phyloP scores from a whole-genome alignment of 2,888 invertebrate genomes.

The Gortyna flavago region DNA sequence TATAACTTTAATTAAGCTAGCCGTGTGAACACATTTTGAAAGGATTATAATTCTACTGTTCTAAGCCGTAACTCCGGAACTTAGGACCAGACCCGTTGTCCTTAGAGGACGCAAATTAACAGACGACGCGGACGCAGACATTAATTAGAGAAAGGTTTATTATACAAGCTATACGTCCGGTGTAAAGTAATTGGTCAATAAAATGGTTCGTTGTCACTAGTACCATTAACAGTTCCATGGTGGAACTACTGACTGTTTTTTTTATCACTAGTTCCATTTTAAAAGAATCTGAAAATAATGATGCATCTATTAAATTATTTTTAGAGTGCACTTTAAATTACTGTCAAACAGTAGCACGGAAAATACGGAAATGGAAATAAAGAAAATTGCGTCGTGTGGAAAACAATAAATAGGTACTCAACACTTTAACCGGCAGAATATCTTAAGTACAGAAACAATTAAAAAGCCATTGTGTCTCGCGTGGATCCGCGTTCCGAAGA shows the following conservation, averaged over 20 bases:
- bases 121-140: constrained; percentile 32
- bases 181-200: constrained; percentile 26
- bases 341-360: neutral
- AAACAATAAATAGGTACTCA: neutral
- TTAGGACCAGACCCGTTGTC: constrained; percentile 37
- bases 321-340: constrained; percentile 5
- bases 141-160: constrained; percentile 54
- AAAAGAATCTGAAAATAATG: no score
- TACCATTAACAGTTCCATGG: no score
- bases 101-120: constrained; percentile 33
- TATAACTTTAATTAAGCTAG: neutral
- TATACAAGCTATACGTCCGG: constrained; percentile 40
- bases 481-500: neutral
- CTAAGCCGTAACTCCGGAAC: constrained; percentile 19
- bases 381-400: neutral
- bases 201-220: no score
- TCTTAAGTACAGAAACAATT: neutral
- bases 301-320: constrained; percentile 11
- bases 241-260: no score
- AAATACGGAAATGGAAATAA: neutral
- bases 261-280: no score
- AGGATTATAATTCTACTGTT: neutral
- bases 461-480: neutral
- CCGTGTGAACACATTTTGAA: neutral
- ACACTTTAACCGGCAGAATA: neutral